These are phyloP conservation scores for Styela clava DNA, from an alignment of 23 tunicate species.

Conservation along the genomic window DNA sequence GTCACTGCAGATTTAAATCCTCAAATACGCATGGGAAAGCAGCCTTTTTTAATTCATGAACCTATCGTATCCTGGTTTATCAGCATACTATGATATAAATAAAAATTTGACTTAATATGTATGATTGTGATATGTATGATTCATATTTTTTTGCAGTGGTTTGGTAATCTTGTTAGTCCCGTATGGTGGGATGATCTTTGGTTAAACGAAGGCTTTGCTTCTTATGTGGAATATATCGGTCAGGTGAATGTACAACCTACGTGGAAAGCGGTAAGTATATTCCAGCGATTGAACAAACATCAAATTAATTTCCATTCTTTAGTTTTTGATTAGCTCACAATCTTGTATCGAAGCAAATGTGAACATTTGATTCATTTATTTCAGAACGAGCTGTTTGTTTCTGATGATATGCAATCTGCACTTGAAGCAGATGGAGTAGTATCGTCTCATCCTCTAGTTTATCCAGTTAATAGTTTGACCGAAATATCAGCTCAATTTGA, in stretches of 20 bases:
- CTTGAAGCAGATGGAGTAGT: slow-evolving; percentile 45
- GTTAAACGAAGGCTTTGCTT: slow-evolving; percentile 84
- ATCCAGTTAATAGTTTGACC: slow-evolving; percentile 23
- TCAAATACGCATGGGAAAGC: no score
- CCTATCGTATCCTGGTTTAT: no score
- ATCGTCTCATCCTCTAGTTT: slow-evolving; percentile 65
- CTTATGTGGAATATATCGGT: slow-evolving; percentile 48
- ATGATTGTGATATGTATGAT: no score
- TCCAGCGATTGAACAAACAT: no score
- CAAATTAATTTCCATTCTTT: no score
- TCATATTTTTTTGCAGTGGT: slow-evolving; percentile 62
- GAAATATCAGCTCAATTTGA: slow-evolving; percentile 58
- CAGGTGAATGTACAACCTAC: slow-evolving; percentile 38
- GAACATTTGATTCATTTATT: no score
- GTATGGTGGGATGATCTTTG: slow-evolving; percentile 91
- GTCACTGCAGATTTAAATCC: no score
- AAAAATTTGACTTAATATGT: no score
- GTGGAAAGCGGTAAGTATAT: slow-evolving; percentile 40
- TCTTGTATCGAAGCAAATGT: no score
- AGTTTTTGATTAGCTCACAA: no score
- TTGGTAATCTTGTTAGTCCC: slow-evolving; percentile 64
- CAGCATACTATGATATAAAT: no score
- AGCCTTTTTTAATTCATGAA: no score
- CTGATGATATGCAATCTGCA: slow-evolving; percentile 49
- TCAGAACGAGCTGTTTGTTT: slow-evolving; percentile 53